A percentile compares a stretch with the other conserved stretches of the same genome.
These are phyloP conservation scores for Piliocolobus tephrosceles DNA, from an alignment of 2,113 vertebrate genomes.

Conservation along the genomic window DNA sequence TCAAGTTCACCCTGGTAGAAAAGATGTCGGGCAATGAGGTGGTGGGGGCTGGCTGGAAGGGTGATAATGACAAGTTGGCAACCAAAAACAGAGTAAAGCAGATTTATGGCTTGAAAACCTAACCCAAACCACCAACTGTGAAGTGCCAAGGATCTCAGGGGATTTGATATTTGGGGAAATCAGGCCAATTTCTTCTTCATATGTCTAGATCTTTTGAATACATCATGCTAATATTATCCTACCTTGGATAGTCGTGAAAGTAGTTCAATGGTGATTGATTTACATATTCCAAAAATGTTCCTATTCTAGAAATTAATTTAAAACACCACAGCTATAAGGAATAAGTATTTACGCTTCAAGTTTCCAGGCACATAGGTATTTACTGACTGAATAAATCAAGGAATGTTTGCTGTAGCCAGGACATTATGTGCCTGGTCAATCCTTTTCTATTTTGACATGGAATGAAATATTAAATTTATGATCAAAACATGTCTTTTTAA, in stretches of 20 bases:
- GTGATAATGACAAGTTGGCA: slow-evolving; percentile 40
- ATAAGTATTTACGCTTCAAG: neutral
- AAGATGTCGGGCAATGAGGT: neutral
- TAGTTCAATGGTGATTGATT: neutral
- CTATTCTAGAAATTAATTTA: slow-evolving; percentile 30
- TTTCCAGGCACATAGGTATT: slow-evolving; percentile 37
- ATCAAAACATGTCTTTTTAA: slow-evolving; percentile 32
- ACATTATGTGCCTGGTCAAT: neutral
- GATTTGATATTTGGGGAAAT: neutral
- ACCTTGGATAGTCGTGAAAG: neutral
- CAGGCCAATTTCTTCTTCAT: neutral
- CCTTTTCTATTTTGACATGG: neutral
- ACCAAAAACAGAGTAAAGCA: neutral
- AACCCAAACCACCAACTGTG: neutral
- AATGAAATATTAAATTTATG: neutral
- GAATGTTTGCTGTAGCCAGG: neutral
- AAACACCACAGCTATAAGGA: neutral
- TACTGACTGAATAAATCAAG: slow-evolving; percentile 18
- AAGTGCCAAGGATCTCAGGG: neutral
- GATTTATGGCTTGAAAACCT: slow-evolving; percentile 35
- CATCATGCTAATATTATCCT: neutral
- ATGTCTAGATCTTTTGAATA: neutral
- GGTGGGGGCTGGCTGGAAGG: neutral
- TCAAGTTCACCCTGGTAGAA: neutral
- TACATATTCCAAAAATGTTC: neutral